Base-by-base conservation (phyloP, 1,140 invertebrate genomes). In the Drosophila murphyi region DNA sequence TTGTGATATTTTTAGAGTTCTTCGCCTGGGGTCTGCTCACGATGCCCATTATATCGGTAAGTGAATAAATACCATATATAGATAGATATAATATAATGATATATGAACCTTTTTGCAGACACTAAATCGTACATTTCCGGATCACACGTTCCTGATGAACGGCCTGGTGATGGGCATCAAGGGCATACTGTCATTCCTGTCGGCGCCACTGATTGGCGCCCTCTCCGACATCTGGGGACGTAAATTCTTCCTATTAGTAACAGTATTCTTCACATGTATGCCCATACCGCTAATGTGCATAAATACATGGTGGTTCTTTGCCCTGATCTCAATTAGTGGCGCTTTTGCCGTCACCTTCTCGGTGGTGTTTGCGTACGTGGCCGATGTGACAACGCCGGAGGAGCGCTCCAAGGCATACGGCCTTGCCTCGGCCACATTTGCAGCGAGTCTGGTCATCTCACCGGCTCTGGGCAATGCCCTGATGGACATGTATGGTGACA, bases 231-330 rank as follows among this genome's bases (percentile, higher is more conserved):
- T 99, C 37, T 99, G 98, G 97, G 99, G 99, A 47, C 94, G 98
- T 79, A 99, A 99, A 93, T 97, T 99, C 92, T 99, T 99, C 93
- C 95, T 99, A 59, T 94, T 99, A 67, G 96, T 99, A 76, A 99
- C 99, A 56, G 99, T 99, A 78, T 98, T 99, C 93, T 99, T 99
- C 94, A 99, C 99, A 4, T 99, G 99, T 94, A 96, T 97, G 72
- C 99, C 99, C 43, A 99, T 99, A 92, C 99, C 99, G 57, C 95
- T 99, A 57, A 99, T 99, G 97, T 98, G 97, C 91, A 97, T 99
- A 90, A 99, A 99, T 94, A 98, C 98, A 55, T 99, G 98, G 97
- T 99, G 98, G 98, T 99, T 99, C 93, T 99, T 99, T 94, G 98
- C 98, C 54, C 98, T 99, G 96, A 98, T 99, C 93, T 98, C 97